Percentiles rank a stretch among this genome's conserved stretches.
These are phyloP conservation scores for Agriotes lineatus DNA, from an alignment of 2,888 invertebrate species.

Conservation along the genomic window DNA sequence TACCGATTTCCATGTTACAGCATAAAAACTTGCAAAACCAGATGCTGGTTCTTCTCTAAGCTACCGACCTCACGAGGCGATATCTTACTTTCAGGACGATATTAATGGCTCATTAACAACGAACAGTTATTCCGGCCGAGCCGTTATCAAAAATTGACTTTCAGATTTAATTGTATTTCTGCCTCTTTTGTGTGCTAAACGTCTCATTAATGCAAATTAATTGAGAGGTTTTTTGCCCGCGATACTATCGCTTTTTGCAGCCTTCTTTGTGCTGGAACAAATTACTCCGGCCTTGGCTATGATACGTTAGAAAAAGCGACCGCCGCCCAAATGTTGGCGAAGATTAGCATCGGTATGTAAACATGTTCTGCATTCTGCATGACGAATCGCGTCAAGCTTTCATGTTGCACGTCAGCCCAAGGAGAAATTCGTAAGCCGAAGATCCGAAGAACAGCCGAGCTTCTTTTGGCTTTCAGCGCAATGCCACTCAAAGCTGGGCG, in stretches of 20 bases:
- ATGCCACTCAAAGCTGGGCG: conserved; percentile 6
- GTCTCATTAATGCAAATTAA: neutral
- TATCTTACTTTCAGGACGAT: neutral
- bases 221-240: neutral
- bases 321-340: neutral
- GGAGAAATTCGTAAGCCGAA: neutral
- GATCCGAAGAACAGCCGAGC: neutral
- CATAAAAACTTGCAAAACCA: conserved; percentile 8
- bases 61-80: neutral
- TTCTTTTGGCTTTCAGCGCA: conserved; percentile 4
- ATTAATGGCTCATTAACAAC: neutral
- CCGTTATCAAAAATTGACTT: neutral
- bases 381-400: conserved; percentile 30
- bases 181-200: neutral
- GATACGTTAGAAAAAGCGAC: conserved; percentile 5
- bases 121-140: neutral
- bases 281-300: neutral
- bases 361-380: conserved; percentile 27
- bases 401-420: conserved; percentile 18
- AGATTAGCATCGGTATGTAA: conserved; percentile 18
- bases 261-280: neutral
- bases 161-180: neutral
- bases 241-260: neutral
- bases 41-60: neutral
- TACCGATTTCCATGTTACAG: neutral